phyloP scores from a whole-genome alignment of 2,888 invertebrate genomes.

The Tenthredo scrophulariae region DNA sequence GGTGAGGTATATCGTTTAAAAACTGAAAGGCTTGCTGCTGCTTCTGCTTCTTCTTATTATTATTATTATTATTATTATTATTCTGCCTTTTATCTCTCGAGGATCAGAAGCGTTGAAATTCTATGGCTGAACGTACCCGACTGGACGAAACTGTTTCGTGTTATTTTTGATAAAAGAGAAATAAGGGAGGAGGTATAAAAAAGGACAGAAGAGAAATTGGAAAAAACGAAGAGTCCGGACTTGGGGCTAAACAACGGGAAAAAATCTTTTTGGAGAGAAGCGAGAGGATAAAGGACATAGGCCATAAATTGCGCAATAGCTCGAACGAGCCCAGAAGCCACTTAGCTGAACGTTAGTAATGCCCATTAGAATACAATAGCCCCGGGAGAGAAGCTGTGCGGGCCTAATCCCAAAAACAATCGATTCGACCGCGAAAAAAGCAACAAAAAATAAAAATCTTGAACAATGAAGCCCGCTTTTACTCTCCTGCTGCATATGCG shows the following conservation, averaged over 20 bases:
- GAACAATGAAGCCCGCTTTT: conserved; percentile 30
- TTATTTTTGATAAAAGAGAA: not conserved
- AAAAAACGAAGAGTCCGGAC: not conserved
- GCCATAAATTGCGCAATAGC: conserved; percentile 72
- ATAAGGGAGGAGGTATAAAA: too few species aligned
- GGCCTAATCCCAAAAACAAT: conserved; percentile 67
- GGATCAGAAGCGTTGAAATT: not conserved
- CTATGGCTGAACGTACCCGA: not conserved
- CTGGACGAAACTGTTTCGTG: not conserved
- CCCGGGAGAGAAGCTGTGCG: conserved; percentile 55
- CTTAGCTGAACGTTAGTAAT: conserved; percentile 69
- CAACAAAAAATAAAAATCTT: not conserved
- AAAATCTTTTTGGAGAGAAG: not conserved
- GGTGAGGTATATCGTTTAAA: conserved; percentile 12
- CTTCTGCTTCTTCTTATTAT: not conserved
- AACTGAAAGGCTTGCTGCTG: not conserved
- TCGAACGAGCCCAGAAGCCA: conserved; percentile 60
- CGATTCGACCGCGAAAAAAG: conserved; percentile 55
- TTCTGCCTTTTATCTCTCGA: not conserved
- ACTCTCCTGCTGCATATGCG: not conserved
- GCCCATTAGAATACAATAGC: conserved; percentile 76
- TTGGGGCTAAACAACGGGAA: not conserved
- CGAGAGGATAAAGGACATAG: conserved; percentile 61
- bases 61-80: too few species aligned
- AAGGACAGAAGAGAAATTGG: not conserved